Evolutionary conservation across 2,113 vertebrate genomes (phyloP).

Genomic region (Syngnathus scovelli): DNA sequence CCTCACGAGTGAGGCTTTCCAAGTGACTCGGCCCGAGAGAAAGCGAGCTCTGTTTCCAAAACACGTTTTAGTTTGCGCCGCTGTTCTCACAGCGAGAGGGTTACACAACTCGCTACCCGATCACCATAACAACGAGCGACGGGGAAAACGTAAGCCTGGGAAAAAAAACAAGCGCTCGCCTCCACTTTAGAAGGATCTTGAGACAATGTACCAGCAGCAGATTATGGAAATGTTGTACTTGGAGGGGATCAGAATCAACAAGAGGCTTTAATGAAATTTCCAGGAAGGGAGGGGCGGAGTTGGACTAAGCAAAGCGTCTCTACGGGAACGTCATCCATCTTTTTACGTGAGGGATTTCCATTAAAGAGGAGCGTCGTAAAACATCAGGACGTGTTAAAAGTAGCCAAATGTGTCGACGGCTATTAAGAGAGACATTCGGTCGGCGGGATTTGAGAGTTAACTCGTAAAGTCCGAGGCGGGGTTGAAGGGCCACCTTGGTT

Average conservation of each 20-base stretch:
- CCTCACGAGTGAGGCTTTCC: constrained; percentile 4
- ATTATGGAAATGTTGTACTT: constrained; percentile 2
- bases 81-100: constrained; percentile 55
- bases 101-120: constrained; percentile 51
- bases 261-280: background rate
- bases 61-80: constrained; percentile 43
- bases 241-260: background rate
- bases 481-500: background rate
- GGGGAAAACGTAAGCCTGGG: constrained; percentile 22
- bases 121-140: constrained; percentile 62
- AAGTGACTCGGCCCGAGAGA: constrained; percentile 24
- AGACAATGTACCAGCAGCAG: constrained; percentile 4
- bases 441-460: background rate
- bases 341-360: background rate
- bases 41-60: constrained; percentile 54
- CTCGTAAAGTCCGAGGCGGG: background rate
- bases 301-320: background rate
- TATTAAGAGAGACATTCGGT: background rate
- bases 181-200: background rate
- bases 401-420: background rate
- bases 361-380: background rate
- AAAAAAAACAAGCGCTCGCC: constrained; percentile 17
- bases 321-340: background rate
- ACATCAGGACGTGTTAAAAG: constrained; percentile 1
- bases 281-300: background rate